Conservation (phyloP, 2,888 invertebrate genomes). For the Noctua janthina region DNA sequence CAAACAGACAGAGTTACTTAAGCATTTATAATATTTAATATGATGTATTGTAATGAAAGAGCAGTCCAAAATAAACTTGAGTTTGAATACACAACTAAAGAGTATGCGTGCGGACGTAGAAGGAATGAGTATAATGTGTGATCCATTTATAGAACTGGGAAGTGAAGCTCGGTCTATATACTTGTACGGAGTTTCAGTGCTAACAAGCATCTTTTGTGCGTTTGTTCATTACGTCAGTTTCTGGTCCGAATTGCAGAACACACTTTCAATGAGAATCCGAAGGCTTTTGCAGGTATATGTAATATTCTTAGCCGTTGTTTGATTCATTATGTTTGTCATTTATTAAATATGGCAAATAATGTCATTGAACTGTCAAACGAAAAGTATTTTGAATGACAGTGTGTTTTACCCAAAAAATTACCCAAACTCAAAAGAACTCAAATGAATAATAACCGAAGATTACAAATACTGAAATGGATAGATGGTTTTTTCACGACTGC, state of each 20-base stretch:
- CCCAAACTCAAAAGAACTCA: no score
- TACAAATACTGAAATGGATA: background rate
- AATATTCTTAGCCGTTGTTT: no score
- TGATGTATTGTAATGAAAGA: constrained; percentile 33
- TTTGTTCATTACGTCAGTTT: constrained; percentile 22
- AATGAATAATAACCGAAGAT: background rate
- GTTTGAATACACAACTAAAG: constrained; percentile 48
- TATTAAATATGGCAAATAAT: background rate
- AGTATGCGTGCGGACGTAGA: constrained; percentile 56
- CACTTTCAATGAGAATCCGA: background rate
- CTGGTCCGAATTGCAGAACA: background rate
- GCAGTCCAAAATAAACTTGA: constrained; percentile 53
- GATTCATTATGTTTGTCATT: no score
- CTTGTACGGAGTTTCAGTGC: constrained; percentile 45
- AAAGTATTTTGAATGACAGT: background rate
- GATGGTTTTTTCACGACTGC: background rate
- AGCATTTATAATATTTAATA: background rate
- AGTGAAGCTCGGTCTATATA: constrained; percentile 57
- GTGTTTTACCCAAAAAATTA: background rate
- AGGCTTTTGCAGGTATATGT: background rate
- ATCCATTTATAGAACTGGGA: constrained; percentile 69
- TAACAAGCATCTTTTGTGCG: constrained; percentile 58
- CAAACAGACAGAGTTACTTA: background rate
- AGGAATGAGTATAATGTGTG: constrained; percentile 63
- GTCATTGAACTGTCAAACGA: background rate